Conservation (phyloP, 1,140 invertebrate species). For the Homarus americanus region DNA sequence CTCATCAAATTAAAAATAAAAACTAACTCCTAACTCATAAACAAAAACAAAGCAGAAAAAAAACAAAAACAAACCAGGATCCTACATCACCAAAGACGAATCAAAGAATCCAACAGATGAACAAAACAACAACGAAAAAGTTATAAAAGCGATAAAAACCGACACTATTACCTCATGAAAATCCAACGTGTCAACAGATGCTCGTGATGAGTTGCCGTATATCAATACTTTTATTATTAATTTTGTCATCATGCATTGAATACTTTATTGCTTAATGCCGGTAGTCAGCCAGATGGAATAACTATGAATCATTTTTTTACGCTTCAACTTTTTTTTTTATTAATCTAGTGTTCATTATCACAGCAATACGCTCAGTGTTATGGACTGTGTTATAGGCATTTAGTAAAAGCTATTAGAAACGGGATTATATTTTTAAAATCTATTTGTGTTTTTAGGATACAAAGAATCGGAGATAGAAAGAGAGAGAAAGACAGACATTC, state of each 20-base stretch:
- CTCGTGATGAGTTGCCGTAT: not conserved
- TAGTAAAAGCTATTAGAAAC: not conserved
- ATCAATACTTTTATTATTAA: not conserved
- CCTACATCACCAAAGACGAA: too few species aligned
- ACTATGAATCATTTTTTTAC: not conserved
- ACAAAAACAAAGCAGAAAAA: too few species aligned
- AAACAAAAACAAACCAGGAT: too few species aligned
- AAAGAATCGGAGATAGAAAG: conserved; percentile 6
- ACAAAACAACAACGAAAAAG: not conserved
- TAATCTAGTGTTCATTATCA: not conserved
- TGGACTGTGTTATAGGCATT: not conserved
- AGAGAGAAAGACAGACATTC: conserved; percentile 11
- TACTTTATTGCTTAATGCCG: not conserved
- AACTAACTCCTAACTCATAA: too few species aligned
- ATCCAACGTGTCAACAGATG: not conserved
- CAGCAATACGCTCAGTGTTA: not conserved
- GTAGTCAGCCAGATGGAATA: conserved; percentile 1
- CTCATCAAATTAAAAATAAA: too few species aligned
- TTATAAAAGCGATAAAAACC: not conserved
- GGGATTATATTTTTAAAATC: not conserved
- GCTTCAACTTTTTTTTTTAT: not conserved
- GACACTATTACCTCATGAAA: not conserved
- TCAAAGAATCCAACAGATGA: too few species aligned
- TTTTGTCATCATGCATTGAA: not conserved
- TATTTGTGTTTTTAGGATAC: not conserved